phyloP scores from a whole-genome alignment of 2,113 vertebrate species.

The Sapajus apella region DNA sequence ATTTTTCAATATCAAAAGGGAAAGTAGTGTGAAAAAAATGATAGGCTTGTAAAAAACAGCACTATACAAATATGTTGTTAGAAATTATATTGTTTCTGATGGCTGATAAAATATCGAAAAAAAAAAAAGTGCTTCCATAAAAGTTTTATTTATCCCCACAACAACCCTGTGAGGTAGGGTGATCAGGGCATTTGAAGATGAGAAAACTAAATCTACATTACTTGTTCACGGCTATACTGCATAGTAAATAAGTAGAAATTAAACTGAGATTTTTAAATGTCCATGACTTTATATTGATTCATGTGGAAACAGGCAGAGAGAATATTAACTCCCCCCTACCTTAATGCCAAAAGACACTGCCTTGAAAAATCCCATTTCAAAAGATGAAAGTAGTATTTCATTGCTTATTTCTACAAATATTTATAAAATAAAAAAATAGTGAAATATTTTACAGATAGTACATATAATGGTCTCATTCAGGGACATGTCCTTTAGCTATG shows the following conservation, averaged over 20 bases:
- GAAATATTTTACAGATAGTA: slow-evolving; percentile 77
- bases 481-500: slow-evolving; percentile 77
- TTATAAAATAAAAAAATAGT: slow-evolving; percentile 83
- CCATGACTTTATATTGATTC: slow-evolving; percentile 74
- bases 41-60: not conserved
- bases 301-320: slow-evolving; percentile 72
- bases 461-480: slow-evolving; percentile 77
- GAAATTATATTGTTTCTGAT: slow-evolving; percentile 24
- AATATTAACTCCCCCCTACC: slow-evolving; percentile 74
- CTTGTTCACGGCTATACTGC: slow-evolving; percentile 78
- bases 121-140: slow-evolving; percentile 76
- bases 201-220: slow-evolving; percentile 80
- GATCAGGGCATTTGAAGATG: slow-evolving; percentile 74
- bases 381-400: slow-evolving; percentile 75
- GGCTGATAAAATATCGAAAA: slow-evolving; percentile 66
- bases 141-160: slow-evolving; percentile 81
- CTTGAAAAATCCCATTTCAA: slow-evolving; percentile 80
- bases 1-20: not conserved
- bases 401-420: slow-evolving; percentile 81
- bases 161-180: slow-evolving; percentile 81
- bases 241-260: slow-evolving; percentile 80
- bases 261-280: slow-evolving; percentile 72
- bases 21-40: slow-evolving; percentile 11
- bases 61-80: not conserved
- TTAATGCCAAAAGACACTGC: slow-evolving; percentile 76